Evolutionary conservation across 2,113 vertebrate species (phyloP).

Genomic region (Siniperca chuatsi): DNA sequence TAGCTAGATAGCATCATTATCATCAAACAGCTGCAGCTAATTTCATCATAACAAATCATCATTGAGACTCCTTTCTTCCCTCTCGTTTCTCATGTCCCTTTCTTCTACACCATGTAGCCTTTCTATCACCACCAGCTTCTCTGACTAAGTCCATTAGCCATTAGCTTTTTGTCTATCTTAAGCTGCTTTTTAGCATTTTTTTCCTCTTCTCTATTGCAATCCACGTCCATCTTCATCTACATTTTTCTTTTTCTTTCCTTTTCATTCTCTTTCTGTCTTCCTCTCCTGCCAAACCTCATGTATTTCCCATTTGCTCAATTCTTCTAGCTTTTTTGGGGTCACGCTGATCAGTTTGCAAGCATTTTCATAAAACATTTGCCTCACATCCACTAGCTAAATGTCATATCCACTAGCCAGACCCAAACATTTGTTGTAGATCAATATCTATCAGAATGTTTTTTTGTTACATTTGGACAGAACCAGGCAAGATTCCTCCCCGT

Average conservation of each 20-base stretch:
- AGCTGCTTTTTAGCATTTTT: not conserved
- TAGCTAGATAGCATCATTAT: slow-evolving; percentile 32
- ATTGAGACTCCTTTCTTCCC: not conserved
- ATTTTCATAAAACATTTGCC: no score
- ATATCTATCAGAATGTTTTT: not conserved
- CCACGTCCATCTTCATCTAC: not conserved
- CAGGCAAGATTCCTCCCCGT: no score
- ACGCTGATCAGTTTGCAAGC: no score
- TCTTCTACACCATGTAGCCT: not conserved
- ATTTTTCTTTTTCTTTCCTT: not conserved
- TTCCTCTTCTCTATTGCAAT: not conserved
- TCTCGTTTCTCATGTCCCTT: not conserved
- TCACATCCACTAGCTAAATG: no score
- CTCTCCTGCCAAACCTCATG: not conserved
- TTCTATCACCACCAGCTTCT: not conserved
- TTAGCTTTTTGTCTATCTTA: not conserved
- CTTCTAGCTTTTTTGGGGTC: not conserved
- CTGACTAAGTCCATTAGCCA: not conserved
- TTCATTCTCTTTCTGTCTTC: not conserved
- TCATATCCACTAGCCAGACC: no score
- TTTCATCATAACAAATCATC: slow-evolving; percentile 51
- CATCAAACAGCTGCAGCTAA: slow-evolving; percentile 58
- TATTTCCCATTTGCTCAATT: not conserved
- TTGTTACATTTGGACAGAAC: not conserved
- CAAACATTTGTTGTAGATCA: not conserved